phyloP scores from a whole-genome alignment of 2,888 invertebrate species.

The Saturnia japonica region DNA sequence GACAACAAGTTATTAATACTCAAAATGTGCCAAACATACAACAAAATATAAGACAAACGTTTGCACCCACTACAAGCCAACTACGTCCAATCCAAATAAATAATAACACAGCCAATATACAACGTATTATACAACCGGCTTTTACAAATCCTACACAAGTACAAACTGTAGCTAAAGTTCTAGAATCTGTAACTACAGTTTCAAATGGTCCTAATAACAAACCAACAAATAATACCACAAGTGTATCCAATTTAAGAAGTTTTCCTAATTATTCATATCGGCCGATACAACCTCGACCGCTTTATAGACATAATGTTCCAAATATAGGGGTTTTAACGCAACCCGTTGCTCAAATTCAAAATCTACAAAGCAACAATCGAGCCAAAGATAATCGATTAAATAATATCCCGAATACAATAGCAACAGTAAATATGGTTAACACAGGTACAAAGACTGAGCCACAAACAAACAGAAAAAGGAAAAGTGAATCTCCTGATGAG shows the following conservation, averaged over 20 bases:
- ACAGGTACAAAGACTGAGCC: slow-evolving; percentile 26
- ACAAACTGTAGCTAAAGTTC: slow-evolving; percentile 31
- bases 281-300: slow-evolving; percentile 61
- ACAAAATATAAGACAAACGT: slow-evolving; percentile 33
- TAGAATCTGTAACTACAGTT: slow-evolving; percentile 26
- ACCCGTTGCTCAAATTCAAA: slow-evolving; percentile 21
- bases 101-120: slow-evolving; percentile 24
- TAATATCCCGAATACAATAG: slow-evolving; percentile 28
- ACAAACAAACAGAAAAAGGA: slow-evolving; percentile 55
- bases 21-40: slow-evolving; percentile 25
- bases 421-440: slow-evolving; percentile 27
- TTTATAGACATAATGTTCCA: slow-evolving; percentile 30
- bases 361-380: slow-evolving; percentile 8
- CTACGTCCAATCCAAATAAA: slow-evolving; percentile 24
- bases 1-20: slow-evolving; percentile 18
- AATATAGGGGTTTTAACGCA: slow-evolving; percentile 21
- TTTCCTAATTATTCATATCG: slow-evolving; percentile 48
- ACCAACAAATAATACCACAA: slow-evolving; percentile 21
- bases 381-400: slow-evolving; percentile 26
- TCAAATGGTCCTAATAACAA: slow-evolving; percentile 24
- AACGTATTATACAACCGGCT: slow-evolving; percentile 22
- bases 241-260: slow-evolving; percentile 35
- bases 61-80: slow-evolving; percentile 35
- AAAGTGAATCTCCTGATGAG: slow-evolving; percentile 70
- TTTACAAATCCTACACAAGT: slow-evolving; percentile 23